Evolutionary conservation across 2,888 invertebrate species (phyloP).

Genomic region (Drosophila ustulata): DNA sequence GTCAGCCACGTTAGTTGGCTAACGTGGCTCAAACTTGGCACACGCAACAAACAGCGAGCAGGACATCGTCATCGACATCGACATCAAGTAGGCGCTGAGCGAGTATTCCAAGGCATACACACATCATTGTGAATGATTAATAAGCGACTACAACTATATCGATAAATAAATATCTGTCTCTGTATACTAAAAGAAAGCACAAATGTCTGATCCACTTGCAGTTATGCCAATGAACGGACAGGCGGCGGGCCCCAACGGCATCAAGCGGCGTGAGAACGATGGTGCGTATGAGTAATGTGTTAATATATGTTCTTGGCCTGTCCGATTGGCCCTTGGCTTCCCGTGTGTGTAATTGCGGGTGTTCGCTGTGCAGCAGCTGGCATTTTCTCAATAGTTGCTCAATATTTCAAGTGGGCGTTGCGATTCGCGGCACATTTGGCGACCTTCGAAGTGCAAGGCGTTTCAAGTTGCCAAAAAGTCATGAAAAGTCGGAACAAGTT

Average conservation of each 20-base stretch:
- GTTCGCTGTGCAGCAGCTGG: slow-evolving; percentile 33
- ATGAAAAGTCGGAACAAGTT: slow-evolving; percentile 54
- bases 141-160: slow-evolving; percentile 3
- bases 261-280: slow-evolving; percentile 76
- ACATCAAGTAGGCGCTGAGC: slow-evolving; percentile 43
- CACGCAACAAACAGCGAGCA: slow-evolving; percentile 55
- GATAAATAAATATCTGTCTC: slow-evolving; percentile 13
- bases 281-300: slow-evolving; percentile 75
- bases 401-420: slow-evolving; percentile 33
- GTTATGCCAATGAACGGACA: slow-evolving; percentile 85
- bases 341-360: background rate
- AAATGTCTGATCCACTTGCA: slow-evolving; percentile 64
- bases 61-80: slow-evolving; percentile 9
- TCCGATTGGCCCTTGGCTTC: background rate
- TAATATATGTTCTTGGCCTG: slow-evolving; percentile 1
- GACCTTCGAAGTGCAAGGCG: slow-evolving; percentile 47
- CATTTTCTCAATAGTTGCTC: slow-evolving; percentile 28
- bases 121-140: slow-evolving; percentile 34
- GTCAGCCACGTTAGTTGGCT: slow-evolving; percentile 70
- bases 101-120: slow-evolving; percentile 1
- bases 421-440: background rate
- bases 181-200: background rate
- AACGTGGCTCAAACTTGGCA: slow-evolving; percentile 68
- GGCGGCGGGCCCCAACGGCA: slow-evolving; percentile 72
- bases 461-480: slow-evolving; percentile 35